Conservation (phyloP, 37 sponge, comb jelly and placozoan genomes). For the Spongilla lacustris region DNA sequence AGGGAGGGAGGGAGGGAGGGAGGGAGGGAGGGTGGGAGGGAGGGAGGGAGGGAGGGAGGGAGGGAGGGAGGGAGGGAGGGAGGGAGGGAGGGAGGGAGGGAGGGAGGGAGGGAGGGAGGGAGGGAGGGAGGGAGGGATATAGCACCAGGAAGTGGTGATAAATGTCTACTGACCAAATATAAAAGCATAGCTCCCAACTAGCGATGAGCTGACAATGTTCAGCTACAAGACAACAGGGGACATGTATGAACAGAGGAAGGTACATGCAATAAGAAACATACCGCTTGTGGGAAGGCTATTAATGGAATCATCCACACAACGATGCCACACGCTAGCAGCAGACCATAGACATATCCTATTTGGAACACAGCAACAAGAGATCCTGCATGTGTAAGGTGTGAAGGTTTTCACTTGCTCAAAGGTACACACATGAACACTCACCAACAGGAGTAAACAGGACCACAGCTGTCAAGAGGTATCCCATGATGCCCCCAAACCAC, state of each 20-base stretch:
- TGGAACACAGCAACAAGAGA: slow-evolving; percentile 2
- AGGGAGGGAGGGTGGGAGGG: neutral
- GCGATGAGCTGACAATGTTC: slow-evolving; percentile 22
- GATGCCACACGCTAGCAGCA: slow-evolving; percentile 22
- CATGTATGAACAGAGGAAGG: too few species aligned
- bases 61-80: neutral
- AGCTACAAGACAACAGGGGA: neutral
- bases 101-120: neutral
- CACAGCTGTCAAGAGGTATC: slow-evolving; percentile 20
- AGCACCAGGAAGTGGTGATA: neutral
- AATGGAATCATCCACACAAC: slow-evolving; percentile 45
- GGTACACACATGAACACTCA: neutral
- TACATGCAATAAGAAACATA: neutral
- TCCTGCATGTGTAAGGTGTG: neutral
- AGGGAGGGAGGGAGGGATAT: neutral
- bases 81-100: neutral
- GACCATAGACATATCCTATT: slow-evolving; percentile 33
- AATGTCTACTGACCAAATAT: slow-evolving; percentile 10
- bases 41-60: neutral
- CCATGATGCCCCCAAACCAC: slow-evolving; percentile 18
- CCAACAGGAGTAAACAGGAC: slow-evolving; percentile 61
- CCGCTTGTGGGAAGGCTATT: slow-evolving; percentile 30
- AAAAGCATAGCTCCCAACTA: slow-evolving; percentile 40
- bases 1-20: neutral
- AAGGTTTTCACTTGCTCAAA: too few species aligned